These are phyloP conservation scores for Copsychus sechellarum DNA, from an alignment of 2,113 vertebrate species.

Conservation along the genomic window DNA sequence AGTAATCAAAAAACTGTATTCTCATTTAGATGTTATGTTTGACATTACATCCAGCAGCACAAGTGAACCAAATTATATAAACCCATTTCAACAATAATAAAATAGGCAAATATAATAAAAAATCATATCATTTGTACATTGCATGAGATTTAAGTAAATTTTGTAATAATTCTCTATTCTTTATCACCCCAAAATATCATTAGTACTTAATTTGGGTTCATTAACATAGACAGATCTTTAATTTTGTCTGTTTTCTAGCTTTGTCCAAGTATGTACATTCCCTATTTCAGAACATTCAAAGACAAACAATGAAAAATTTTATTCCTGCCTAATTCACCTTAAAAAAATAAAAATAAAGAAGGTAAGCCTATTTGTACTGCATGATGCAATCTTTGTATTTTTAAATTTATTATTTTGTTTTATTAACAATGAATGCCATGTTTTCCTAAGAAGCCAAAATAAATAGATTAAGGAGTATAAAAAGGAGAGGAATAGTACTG, in stretches of 20 bases:
- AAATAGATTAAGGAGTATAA: not conserved
- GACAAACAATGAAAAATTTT: not conserved
- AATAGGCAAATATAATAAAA: not conserved
- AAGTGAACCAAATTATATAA: not conserved
- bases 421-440: not conserved
- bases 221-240: not conserved
- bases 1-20: not conserved
- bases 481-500: not conserved
- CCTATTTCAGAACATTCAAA: not conserved
- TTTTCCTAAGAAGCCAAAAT: not conserved
- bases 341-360: not conserved
- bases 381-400: not conserved
- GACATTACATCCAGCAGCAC: not conserved
- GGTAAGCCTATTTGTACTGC: not conserved
- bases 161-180: not conserved
- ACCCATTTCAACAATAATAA: not conserved
- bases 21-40: not conserved
- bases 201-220: not conserved
- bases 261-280: not conserved
- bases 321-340: not conserved
- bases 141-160: not conserved
- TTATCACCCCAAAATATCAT: not conserved
- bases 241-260: not conserved
- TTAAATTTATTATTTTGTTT: not conserved
- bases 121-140: not conserved